Conservation (phyloP, 1,140 invertebrate species). For the Drosophila grimshawi region DNA sequence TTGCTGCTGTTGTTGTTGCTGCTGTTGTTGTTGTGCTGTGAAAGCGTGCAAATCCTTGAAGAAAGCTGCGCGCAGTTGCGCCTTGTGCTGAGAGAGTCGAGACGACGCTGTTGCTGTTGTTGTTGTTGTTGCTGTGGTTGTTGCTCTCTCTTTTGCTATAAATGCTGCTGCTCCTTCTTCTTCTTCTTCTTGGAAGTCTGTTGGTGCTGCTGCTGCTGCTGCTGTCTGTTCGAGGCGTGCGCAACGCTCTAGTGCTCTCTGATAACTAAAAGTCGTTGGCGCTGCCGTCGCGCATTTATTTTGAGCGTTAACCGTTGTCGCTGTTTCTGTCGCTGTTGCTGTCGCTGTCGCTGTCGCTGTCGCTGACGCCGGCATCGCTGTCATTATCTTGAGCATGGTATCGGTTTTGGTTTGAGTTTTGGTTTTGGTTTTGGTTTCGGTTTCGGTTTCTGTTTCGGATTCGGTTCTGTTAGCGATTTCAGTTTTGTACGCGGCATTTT, state of each 20-base stretch:
- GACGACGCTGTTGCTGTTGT: constrained; percentile 28
- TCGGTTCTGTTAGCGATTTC: constrained; percentile 6
- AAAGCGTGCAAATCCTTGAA: constrained; percentile 51
- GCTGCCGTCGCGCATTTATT: constrained; percentile 77
- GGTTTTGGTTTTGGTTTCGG: constrained; percentile 6
- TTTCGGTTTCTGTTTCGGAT: constrained; percentile 19
- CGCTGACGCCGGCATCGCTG: constrained; percentile 47
- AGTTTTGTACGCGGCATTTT: constrained; percentile 48
- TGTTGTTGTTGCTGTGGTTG: constrained; percentile 25
- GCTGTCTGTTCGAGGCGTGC: constrained; percentile 43
- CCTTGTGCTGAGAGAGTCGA: constrained; percentile 58
- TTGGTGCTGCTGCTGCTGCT: constrained; percentile 24
- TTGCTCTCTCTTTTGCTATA: constrained; percentile 11
- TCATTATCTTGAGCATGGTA: constrained; percentile 73
- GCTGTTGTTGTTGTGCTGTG: constrained; percentile 16
- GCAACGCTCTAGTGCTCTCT: constrained; percentile 73
- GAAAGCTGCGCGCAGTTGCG: constrained; percentile 65
- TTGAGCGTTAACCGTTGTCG: constrained; percentile 73
- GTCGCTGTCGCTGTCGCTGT: constrained; percentile 21
- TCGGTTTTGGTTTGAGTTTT: constrained; percentile 38
- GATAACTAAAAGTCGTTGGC: constrained; percentile 80
- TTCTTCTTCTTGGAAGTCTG: background rate
- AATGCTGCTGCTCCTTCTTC: constrained; percentile 4
- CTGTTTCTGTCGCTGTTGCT: constrained; percentile 15
- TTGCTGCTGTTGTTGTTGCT: constrained; percentile 1